Conservation (phyloP, 2,113 vertebrate genomes). For the Zootoca vivipara region DNA sequence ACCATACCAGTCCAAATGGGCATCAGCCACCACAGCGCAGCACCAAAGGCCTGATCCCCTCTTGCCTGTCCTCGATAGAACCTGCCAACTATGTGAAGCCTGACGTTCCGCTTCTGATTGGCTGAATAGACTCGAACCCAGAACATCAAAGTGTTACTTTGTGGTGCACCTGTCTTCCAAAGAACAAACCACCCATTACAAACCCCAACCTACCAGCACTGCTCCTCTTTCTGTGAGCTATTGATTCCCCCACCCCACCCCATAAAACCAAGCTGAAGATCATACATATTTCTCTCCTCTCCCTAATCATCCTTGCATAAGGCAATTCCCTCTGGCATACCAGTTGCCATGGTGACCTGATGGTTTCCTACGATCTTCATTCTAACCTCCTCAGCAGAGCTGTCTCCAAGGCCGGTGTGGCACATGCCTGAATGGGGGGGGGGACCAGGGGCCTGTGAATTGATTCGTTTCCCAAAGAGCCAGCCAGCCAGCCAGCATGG, state of each 20-base stretch:
- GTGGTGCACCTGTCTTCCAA: no score
- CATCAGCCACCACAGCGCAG: no score
- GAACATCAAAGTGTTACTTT: no score
- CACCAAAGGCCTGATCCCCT: background rate
- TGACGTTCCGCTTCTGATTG: background rate
- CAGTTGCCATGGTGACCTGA: constrained; percentile 27
- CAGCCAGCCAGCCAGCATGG: background rate
- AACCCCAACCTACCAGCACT: background rate
- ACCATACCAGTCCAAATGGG: no score
- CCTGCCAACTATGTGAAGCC: background rate
- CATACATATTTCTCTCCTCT: background rate
- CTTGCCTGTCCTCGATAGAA: no score
- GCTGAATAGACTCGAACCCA: background rate
- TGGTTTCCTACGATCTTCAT: background rate
- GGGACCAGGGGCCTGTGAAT: background rate
- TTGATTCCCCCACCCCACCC: accelerated
- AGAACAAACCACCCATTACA: background rate
- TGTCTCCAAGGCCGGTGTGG: background rate
- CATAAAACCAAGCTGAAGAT: background rate
- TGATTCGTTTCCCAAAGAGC: background rate
- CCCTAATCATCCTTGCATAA: background rate
- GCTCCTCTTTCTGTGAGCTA: accelerated
- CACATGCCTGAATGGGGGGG: background rate
- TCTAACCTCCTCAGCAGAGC: background rate
- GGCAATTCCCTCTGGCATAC: background rate